phyloP scores from a whole-genome alignment of 2,888 invertebrate genomes.

The Scaptomyza parva region DNA sequence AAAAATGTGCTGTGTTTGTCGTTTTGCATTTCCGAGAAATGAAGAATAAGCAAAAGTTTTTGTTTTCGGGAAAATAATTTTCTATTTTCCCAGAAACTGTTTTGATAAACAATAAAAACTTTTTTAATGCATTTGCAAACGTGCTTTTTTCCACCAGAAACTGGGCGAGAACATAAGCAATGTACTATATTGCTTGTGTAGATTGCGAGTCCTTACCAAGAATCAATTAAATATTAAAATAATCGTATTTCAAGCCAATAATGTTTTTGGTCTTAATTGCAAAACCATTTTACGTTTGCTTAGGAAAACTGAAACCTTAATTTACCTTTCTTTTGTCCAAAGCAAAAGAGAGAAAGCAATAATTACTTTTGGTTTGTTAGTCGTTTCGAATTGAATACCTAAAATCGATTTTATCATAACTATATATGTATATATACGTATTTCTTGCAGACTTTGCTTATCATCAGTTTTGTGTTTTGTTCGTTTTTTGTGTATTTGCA shows the following conservation, averaged over 20 bases:
- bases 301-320: neutral
- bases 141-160: neutral
- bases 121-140: neutral
- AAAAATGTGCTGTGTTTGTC: neutral
- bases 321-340: neutral
- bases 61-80: too few relatives aligned
- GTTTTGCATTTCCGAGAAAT: neutral
- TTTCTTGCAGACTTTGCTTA: too few relatives aligned
- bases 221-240: neutral
- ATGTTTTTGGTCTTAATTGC: neutral
- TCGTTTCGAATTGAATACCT: too few relatives aligned
- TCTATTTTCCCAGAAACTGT: too few relatives aligned
- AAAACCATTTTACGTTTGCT: neutral
- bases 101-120: neutral
- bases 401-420: too few relatives aligned
- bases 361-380: neutral
- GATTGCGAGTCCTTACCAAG: too few relatives aligned
- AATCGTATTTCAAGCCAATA: neutral
- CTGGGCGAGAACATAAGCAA: neutral
- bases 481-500: constrained; percentile 52
- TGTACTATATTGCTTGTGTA: too few relatives aligned
- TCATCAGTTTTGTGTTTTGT: too few relatives aligned
- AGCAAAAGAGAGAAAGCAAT: neutral
- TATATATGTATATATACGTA: neutral
- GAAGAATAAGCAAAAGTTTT: neutral